These are phyloP conservation scores for Cygnus olor DNA, from an alignment of 2,797 vertebrate genomes.

Conservation along the genomic window DNA sequence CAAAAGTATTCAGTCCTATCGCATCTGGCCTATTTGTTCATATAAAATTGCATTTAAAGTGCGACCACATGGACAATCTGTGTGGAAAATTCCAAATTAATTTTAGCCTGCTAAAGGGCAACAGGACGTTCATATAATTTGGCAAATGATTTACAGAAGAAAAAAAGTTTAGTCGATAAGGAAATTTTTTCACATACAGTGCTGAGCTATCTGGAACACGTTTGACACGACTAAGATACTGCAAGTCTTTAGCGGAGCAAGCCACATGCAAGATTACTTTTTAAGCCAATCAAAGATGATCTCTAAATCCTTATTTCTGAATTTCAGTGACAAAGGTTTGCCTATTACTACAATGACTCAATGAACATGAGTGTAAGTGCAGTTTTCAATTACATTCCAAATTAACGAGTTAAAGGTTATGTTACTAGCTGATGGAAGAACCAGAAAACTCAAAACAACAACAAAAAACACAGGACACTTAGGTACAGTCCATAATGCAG, in stretches of 20 bases:
- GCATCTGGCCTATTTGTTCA: neutral
- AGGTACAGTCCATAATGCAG: neutral
- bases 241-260: neutral
- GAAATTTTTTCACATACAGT: neutral
- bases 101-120: neutral
- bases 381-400: neutral
- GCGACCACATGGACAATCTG: neutral
- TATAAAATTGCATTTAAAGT: neutral
- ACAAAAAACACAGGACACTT: neutral
- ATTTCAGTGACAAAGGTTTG: neutral
- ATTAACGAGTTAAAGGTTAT: neutral
- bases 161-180: neutral
- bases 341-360: neutral
- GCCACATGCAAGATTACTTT: neutral
- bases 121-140: neutral
- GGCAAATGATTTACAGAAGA: conserved; percentile 11
- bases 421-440: neutral
- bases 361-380: neutral
- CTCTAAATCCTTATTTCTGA: neutral
- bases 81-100: conserved; percentile 15
- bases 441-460: neutral
- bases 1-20: neutral
- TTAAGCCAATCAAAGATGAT: neutral
- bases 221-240: neutral
- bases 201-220: neutral